Base-by-base conservation (phyloP, 2,888 invertebrate genomes). In the Drosophila atripex region DNA sequence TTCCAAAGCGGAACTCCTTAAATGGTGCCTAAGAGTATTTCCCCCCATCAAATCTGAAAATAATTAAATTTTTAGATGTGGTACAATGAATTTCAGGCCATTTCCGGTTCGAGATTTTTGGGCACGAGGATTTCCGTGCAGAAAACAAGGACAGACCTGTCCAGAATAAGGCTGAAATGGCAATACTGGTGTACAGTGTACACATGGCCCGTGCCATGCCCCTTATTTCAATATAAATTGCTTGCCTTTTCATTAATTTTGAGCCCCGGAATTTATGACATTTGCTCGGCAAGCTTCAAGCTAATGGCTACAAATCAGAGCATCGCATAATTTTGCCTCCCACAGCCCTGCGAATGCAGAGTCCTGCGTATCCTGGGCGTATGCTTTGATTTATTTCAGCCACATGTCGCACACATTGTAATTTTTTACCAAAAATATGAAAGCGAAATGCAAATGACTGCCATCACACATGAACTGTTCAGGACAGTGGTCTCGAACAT, bases 351-450 rank as follows among this genome's bases (percentile, higher is more conserved):
- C 11, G 21, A 43, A 12, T 43, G 6, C 43, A 1, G 21, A 21
- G 21, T 18, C 43, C 28, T 14, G 23, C 11, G 43, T 16, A 12
- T 16, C 39, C 39, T 41, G 25, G 46, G 16, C 5, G 35, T 35
- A 35, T 41, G 21, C 32, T 61, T 76, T 80, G 73, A 80, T 80
- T 80, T 80, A 80, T 86, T 82, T 86, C 58, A 64, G 73, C 86
- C 78, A 82, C 66, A 86, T 80, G 86, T 85, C 82, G 82, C 78
- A 80, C 73, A 86, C 76, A 73, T 71, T 66, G 71, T 70, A 57
- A 75, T 85, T 71, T 73, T 69, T 59, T 63, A 69, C 51, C 43
- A 43, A 51, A 80, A 85, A 71, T 77, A 77, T 85, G 85, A 60
- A 66, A 47, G 53, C 64, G 64, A 82, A 63, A 82, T 71, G 78